These are phyloP conservation scores for Salvelinus fontinalis DNA, from an alignment of 2,113 vertebrate species.

Conservation along the genomic window DNA sequence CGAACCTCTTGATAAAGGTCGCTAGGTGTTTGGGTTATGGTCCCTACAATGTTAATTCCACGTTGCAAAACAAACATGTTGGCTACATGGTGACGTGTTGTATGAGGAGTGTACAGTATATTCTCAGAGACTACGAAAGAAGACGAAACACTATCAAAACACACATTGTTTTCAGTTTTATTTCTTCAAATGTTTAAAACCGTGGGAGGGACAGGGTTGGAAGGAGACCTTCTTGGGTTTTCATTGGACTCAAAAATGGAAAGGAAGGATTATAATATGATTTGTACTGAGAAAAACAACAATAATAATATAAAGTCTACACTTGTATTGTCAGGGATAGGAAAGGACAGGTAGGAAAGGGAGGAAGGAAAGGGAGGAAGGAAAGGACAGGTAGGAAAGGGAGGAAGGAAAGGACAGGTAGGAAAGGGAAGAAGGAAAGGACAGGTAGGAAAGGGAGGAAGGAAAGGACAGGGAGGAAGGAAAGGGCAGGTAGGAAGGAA, in stretches of 20 bases:
- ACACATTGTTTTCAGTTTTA: conserved; percentile 82
- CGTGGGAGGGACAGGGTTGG: conserved; percentile 86
- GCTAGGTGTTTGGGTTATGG: too few species aligned
- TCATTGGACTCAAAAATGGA: conserved; percentile 83
- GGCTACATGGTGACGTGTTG: not conserved
- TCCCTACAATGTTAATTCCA: too few species aligned
- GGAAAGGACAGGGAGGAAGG: too few species aligned
- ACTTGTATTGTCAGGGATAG: conserved; percentile 83
- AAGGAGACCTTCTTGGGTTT: conserved; percentile 47
- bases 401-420: too few species aligned
- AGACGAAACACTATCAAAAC: conserved; percentile 70
- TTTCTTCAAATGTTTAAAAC: conserved; percentile 89
- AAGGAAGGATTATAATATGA: conserved; percentile 51
- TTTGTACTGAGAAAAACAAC: conserved; percentile 72
- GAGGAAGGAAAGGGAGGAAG: too few species aligned
- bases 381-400: too few species aligned
- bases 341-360: too few species aligned
- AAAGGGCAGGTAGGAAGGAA: too few species aligned
- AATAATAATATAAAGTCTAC: conserved; percentile 80
- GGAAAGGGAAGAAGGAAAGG: too few species aligned
- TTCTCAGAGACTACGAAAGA: conserved; percentile 32
- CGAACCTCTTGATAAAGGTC: too few species aligned
- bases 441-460: too few species aligned
- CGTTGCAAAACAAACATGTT: too few species aligned
- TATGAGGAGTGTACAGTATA: not conserved